These are phyloP conservation scores for Characodon lateralis DNA, from an alignment of 2,797 vertebrate genomes.

Conservation along the genomic window DNA sequence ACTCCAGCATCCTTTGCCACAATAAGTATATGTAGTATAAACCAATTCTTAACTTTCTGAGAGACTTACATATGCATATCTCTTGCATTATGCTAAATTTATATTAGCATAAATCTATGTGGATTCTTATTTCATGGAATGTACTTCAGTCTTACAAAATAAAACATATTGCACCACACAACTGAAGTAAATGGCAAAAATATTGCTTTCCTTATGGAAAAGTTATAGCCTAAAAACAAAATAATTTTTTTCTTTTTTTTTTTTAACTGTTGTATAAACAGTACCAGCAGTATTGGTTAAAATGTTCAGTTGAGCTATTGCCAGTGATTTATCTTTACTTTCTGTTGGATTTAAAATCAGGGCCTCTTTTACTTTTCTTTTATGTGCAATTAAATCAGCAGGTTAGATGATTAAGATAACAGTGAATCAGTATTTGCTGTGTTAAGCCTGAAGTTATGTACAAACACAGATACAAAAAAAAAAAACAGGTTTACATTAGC, in stretches of 20 bases:
- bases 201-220: too few relatives aligned
- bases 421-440: background rate
- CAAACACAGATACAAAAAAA: background rate
- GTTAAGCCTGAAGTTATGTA: background rate
- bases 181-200: too few relatives aligned
- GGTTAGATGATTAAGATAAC: background rate
- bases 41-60: background rate
- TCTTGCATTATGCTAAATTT: background rate
- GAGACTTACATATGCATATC: background rate
- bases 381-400: background rate
- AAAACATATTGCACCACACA: too few relatives aligned
- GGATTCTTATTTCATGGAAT: background rate
- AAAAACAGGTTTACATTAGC: background rate
- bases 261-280: background rate
- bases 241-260: too few relatives aligned
- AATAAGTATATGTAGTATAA: background rate
- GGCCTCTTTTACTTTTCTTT: background rate
- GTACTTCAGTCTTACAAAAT: background rate
- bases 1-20: background rate
- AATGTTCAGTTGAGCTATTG: background rate
- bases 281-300: background rate
- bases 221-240: too few relatives aligned
- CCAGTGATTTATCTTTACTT: background rate
- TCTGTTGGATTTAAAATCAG: background rate
- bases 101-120: background rate